Conservation (phyloP, 2,888 invertebrate genomes). For the Cheilosia scutellata region DNA sequence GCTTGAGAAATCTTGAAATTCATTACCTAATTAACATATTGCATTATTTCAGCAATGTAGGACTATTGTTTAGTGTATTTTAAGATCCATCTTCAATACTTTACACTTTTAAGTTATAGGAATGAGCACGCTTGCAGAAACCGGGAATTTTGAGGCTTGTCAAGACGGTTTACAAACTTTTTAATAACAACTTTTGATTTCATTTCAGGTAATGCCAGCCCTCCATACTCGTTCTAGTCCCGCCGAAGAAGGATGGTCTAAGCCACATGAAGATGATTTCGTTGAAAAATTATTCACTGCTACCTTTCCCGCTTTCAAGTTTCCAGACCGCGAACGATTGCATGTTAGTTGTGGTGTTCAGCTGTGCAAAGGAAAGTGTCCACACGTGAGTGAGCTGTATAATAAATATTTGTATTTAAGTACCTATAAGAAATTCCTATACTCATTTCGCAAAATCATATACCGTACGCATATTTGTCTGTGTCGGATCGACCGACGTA, state of each 20-base stretch:
- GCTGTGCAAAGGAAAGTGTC: conserved; percentile 90
- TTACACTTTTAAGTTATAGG: no score
- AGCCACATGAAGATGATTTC: conserved; percentile 83
- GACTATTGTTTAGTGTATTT: no score
- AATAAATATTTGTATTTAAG: not conserved
- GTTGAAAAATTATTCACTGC: conserved; percentile 84
- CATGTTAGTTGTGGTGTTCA: conserved; percentile 92
- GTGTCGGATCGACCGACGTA: conserved; percentile 13
- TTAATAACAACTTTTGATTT: not conserved
- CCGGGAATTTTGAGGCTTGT: no score
- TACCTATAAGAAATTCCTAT: conserved; percentile 20
- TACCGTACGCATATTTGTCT: conserved; percentile 13
- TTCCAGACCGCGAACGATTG: conserved; percentile 91
- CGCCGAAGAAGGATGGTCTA: conserved; percentile 84
- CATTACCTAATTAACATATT: conserved; percentile 24
- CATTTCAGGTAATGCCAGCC: conserved; percentile 83
- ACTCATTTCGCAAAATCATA: conserved; percentile 31
- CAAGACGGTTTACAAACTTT: not conserved
- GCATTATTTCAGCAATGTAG: not conserved
- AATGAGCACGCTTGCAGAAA: no score
- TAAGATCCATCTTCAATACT: no score
- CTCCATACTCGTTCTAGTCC: conserved; percentile 81
- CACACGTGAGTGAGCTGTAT: conserved; percentile 84
- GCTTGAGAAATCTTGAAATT: not conserved
- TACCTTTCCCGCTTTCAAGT: conserved; percentile 92